Base-by-base conservation (phyloP, 2,888 invertebrate genomes). In the Sphaerophoria taeniata region DNA sequence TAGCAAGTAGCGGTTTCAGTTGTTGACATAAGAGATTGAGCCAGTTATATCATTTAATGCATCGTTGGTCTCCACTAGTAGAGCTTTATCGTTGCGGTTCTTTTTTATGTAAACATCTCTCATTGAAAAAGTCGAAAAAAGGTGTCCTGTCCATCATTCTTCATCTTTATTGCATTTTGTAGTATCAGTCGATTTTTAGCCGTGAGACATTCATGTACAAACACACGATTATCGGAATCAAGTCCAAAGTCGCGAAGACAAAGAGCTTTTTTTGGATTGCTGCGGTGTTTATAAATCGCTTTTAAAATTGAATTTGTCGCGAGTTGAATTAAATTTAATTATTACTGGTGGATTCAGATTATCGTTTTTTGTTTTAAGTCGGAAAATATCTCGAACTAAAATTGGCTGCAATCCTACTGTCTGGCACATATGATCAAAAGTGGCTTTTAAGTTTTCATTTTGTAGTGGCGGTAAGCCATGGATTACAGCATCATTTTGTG, bases 161-260 rank as follows among this genome's bases (percentile, higher is more conserved):
- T 58, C 58, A 60, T 60, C 58, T 39, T 60, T 9, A 60, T 24
- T 39, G 39, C 39, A 60, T 6, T 58, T 16, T 58, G 58, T 9
- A 36, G 36, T 16, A 58, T 0, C 16, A 36, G 16, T 36, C 58
- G 58, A 16, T 58, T 58, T 11, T 11, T 58, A 3, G 16, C 4
- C 12, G 58, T 58, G 33, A 58, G 58, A 58, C 58, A 58, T 36
- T 58, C 58, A 11, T 58, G 58, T 11, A 58, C 16, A 36, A 36
- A 58, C 16, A 58, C 58, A 6, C 4, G 14, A 3, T 58, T 58
- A 60, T 60, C 58, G 1, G 58, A 60, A 60, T 16, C 36, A 60
- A 39, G 12, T 43, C 58, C 58, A 60, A 60, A 60, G 12, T 60
- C 55, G 55, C 55, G 55, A 56, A 56, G 55, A 34, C 33, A n/a